These are phyloP conservation scores for Hypselothyrea guttata DNA, from an alignment of 2,888 invertebrate genomes.

Conservation along the genomic window DNA sequence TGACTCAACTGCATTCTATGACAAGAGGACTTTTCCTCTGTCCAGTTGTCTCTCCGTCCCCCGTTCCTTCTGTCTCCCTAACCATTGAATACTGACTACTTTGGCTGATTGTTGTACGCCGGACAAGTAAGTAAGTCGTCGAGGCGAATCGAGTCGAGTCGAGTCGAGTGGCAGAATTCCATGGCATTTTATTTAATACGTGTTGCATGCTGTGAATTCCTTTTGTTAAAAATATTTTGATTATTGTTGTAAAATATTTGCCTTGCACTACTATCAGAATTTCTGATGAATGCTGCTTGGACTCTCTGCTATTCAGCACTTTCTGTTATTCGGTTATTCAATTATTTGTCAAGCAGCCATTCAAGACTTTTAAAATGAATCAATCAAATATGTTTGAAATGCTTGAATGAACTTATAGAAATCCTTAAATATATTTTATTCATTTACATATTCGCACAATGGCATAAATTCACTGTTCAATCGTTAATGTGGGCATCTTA, in stretches of 20 bases:
- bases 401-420: neutral
- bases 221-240: constrained; percentile 51
- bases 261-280: constrained; percentile 34
- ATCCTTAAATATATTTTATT: constrained; percentile 1
- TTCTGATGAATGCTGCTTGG: constrained; percentile 31
- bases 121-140: constrained; percentile 31
- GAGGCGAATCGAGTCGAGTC: neutral
- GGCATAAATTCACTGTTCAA: neutral
- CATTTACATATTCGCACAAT: neutral
- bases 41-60: neutral
- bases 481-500: constrained; percentile 23
- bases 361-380: constrained; percentile 15
- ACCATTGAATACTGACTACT: constrained; percentile 47
- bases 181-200: constrained; percentile 62
- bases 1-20: constrained; percentile 53
- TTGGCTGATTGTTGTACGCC: constrained; percentile 54
- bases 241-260: constrained; percentile 54
- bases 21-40: constrained; percentile 12
- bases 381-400: constrained; percentile 9
- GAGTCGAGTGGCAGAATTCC: constrained; percentile 25
- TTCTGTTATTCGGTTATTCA: neutral
- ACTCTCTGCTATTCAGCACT: neutral
- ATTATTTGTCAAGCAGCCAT: neutral
- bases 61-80: constrained; percentile 11
- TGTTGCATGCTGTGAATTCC: constrained; percentile 60